These are phyloP conservation scores for Subanguina moxae DNA, from an alignment of 1,140 invertebrate species.

Conservation along the genomic window DNA sequence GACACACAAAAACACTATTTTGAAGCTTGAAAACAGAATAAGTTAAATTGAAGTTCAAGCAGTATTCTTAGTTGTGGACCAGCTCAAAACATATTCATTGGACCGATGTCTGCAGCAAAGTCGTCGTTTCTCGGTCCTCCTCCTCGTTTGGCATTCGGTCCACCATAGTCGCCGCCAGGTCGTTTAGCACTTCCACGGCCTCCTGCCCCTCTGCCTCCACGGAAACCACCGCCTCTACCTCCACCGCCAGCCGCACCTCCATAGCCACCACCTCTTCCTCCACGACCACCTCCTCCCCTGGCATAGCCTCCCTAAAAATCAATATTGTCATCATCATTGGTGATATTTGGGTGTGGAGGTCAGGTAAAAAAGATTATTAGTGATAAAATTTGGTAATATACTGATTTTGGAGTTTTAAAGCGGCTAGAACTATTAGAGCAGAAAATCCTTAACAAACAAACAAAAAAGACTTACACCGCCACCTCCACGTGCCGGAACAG, in stretches of 20 bases:
- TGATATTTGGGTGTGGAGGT: too few species aligned
- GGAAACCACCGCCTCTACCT: constrained; percentile 23
- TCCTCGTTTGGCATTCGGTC: constrained; percentile 56
- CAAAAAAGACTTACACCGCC: constrained; percentile 15
- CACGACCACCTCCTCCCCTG: constrained; percentile 18
- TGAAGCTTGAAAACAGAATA: too few species aligned
- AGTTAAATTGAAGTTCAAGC: too few species aligned
- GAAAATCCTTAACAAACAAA: neutral
- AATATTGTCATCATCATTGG: too few species aligned
- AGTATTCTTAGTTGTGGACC: too few species aligned
- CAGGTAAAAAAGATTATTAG: neutral
- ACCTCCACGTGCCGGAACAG: constrained; percentile 5
- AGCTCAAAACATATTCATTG: constrained; percentile 34
- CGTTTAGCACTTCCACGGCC: constrained; percentile 26
- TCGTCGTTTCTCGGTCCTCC: constrained; percentile 13
- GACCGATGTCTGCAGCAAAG: constrained; percentile 24
- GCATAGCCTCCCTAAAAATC: constrained; percentile 12
- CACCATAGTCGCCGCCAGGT: constrained; percentile 37
- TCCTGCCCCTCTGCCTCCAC: constrained; percentile 21
- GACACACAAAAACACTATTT: too few species aligned
- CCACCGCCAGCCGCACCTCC: constrained; percentile 5
- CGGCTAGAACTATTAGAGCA: neutral
- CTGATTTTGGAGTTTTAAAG: neutral
- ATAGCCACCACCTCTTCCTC: constrained; percentile 25
- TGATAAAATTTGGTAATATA: neutral